Evolutionary conservation across 2,797 vertebrate species (phyloP), one percentile per base, ranked within the genome.

Genomic region (Falco peregrinus): DNA sequence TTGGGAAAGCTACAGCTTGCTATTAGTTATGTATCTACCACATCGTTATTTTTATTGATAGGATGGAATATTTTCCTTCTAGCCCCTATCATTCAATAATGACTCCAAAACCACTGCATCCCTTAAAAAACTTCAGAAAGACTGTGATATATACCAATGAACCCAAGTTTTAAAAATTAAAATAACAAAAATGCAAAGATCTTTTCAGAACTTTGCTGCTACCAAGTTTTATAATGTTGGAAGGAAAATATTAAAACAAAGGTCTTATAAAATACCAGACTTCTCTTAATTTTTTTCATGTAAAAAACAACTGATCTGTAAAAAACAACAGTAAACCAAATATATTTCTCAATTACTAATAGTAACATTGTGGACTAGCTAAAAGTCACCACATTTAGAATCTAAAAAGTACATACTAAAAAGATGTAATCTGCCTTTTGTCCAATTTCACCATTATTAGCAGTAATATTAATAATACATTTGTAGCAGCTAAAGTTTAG

Each of bases 21-120:
- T 71, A 61, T 59, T 89, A 76, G 77, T 88, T 78, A 81, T 61
- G 48, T 41, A 69, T 51, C 43, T 60, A 87, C 22, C 74, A 67
- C 77, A 81, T 70, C 37, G 31, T 56, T 25, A 75, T 90, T 96
- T 97, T 73, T 92, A 93, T 85, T 77, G 70, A 67, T 87, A 94
- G 84, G 56, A 82, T 74, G 43, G 78, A 51, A 13, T 61, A 50
- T 75, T 84, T 81, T 59, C 45, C 48, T 88, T 96, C n/a, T 74
- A 85, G 64, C n/a, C 78, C 26, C 39, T 68, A 25, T 28, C 70
- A 83, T 68, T 92, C 77, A 50, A 53, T 92, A 87, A 48, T 63
- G 6, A 93, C 92, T 93, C 69, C 63, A 94, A 96, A 96, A 91
- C 57, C 89, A 90, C 11, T 84, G 10, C 22, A 50, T 26, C 6